phyloP scores from a whole-genome alignment of 53 echinoderm and acorn worm genomes.

The Apostichopus leukothele region DNA sequence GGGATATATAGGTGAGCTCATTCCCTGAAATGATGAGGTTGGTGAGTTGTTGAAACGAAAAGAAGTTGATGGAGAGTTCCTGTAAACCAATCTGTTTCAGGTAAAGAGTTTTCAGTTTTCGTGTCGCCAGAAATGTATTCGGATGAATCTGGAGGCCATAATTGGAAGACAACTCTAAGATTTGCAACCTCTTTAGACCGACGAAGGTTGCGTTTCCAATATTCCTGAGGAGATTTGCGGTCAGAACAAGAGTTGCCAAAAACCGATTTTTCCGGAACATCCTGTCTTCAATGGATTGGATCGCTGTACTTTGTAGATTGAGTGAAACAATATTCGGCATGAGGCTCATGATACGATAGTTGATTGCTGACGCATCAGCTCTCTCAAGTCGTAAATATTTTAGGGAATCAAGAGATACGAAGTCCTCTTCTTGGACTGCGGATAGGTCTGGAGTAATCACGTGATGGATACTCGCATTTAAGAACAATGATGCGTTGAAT shows the following conservation, averaged over 20 bases:
- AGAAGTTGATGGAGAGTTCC: conserved; percentile 36
- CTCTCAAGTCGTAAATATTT: conserved; percentile 31
- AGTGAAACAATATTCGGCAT: conserved; percentile 32
- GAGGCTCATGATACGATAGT: conserved; percentile 43
- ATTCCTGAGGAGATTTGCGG: conserved; percentile 28
- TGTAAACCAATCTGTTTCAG: conserved; percentile 19
- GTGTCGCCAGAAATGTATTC: conserved; percentile 31
- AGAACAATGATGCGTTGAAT: conserved; percentile 37
- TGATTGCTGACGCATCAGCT: conserved; percentile 38
- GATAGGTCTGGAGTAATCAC: neutral
- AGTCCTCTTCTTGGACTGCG: neutral
- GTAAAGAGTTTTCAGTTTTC: conserved; percentile 36
- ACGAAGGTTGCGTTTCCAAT: conserved; percentile 36
- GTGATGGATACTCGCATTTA: conserved; percentile 11
- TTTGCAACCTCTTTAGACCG: conserved; percentile 32
- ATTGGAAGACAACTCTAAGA: conserved; percentile 22
- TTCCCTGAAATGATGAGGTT: conserved; percentile 35
- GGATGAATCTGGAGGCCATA: conserved; percentile 42
- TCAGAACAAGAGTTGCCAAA: conserved; percentile 22
- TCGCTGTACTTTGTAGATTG: conserved; percentile 26
- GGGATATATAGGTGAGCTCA: conserved; percentile 23
- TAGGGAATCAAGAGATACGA: conserved; percentile 12
- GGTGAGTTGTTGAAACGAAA: conserved; percentile 45
- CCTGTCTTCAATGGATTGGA: conserved; percentile 31
- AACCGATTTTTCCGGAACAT: conserved; percentile 22